Conservation (phyloP, 2,888 invertebrate genomes). For the Bombylius major region DNA sequence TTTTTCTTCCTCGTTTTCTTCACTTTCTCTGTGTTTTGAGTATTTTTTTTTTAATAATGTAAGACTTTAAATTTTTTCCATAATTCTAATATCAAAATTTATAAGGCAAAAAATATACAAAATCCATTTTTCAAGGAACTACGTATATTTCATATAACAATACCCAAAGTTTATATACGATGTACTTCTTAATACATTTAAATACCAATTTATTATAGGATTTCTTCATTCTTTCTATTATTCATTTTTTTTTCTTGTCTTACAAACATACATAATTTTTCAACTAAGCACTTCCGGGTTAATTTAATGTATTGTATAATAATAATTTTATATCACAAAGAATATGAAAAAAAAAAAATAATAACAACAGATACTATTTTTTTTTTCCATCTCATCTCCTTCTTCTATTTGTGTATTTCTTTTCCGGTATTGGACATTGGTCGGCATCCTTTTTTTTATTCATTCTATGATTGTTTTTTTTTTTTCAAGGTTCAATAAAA, state of each 20-base stretch:
- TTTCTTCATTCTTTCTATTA: neutral
- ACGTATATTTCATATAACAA: neutral
- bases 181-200: neutral
- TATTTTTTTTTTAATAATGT: too few relatives aligned
- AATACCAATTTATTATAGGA: neutral
- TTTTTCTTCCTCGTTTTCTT: too few relatives aligned
- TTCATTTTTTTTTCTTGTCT: too few relatives aligned
- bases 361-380: too few relatives aligned
- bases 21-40: too few relatives aligned
- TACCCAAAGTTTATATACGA: too few relatives aligned
- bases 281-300: neutral
- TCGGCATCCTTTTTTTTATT: neutral
- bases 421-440: conserved; percentile 2
- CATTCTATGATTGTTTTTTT: neutral
- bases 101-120: too few relatives aligned
- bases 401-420: neutral
- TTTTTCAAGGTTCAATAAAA: neutral
- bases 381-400: too few relatives aligned
- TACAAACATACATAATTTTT: neutral
- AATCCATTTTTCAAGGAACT: neutral
- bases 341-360: too few relatives aligned
- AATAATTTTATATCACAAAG: too few relatives aligned
- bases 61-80: too few relatives aligned
- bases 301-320: neutral
- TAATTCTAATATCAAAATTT: too few relatives aligned